Evolutionary conservation across 2,888 invertebrate genomes (phyloP), one percentile per base, ranked within the genome.

Genomic region (Sialis fuliginosa): DNA sequence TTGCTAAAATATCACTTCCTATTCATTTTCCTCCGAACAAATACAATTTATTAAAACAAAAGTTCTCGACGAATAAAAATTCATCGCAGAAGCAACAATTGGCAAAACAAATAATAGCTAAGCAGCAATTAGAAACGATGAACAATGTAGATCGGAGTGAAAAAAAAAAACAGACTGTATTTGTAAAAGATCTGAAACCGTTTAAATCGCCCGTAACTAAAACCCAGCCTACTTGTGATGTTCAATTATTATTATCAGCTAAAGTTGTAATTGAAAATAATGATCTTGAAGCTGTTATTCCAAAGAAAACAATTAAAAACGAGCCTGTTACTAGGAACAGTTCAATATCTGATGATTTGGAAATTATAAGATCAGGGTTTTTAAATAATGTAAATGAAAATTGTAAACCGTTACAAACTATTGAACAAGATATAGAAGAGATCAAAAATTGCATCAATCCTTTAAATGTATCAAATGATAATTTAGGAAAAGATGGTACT

Each of bases 391-490:
- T 9, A 9, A 39, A 10, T 6, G 39, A 39, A 39, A 39, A 39
- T 39, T 22, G 22, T 22, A 22, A 22, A 22, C 22, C 22, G 22
- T 44, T 44, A 31, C 39, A 45, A 45, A 32, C 39, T 4, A 45
- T 45, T 10, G 45, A 45, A 35, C 45, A 45, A 39, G 45, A 45
- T 45, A 6, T 45, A 8, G 22, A 32, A 39, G 10, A 35, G 4
- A 45, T 45, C 9, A 45, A 45, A 22, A 22, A 22, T 22, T 22
- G 22, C 4, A 22, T 22, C 2, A 22, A 22, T 22, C 22, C 22
- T 22, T 22, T 22, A 22, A 22, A 22, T 22, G 22, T 4, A 22
- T 22, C 22, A 4, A 22, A 22, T 22, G 22, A 22, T 2, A 22
- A 22, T 4, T 22, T 22, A 22, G 22, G 2, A 22, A 22, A 22